Conservation (phyloP, 2,888 invertebrate species). For the Candidula unifasciata region DNA sequence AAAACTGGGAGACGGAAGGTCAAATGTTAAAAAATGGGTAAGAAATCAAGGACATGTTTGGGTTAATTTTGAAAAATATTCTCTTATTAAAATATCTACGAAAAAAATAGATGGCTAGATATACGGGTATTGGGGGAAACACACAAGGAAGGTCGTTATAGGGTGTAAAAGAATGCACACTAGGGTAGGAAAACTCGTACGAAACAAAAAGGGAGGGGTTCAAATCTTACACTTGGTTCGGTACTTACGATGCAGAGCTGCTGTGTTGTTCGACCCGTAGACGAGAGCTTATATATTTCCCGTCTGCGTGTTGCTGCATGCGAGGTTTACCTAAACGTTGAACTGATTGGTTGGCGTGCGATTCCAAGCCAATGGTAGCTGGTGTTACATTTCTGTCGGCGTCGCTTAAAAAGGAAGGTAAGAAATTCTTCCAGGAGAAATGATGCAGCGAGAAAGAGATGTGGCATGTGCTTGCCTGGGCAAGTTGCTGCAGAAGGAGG, state of each 20-base stretch:
- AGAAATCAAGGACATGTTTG: no score
- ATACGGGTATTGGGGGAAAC: no score
- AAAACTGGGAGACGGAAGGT: no score
- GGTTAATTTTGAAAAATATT: no score
- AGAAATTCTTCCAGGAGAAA: neutral
- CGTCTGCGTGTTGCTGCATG: neutral
- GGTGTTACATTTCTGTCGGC: constrained; percentile 5
- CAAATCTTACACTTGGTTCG: neutral
- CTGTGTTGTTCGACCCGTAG: constrained; percentile 20
- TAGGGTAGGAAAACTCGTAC: no score
- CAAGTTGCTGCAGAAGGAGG: neutral
- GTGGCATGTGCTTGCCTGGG: neutral
- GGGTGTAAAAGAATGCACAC: no score
- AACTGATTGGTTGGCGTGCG: constrained; percentile 46
- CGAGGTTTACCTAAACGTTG: constrained; percentile 29
- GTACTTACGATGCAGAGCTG: constrained; percentile 56
- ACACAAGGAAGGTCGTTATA: no score
- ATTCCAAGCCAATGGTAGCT: constrained; percentile 23
- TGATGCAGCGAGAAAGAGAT: neutral
- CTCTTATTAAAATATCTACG: no score
- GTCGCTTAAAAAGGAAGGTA: constrained; percentile 52
- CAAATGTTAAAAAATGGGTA: no score
- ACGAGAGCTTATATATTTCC: constrained; percentile 50
- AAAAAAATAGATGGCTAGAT: no score
- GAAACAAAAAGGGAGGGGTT: no score